Evolutionary conservation across 2,888 invertebrate genomes (phyloP), one percentile per base, ranked within the genome.

Genomic region (Pseudanteris insignis): DNA sequence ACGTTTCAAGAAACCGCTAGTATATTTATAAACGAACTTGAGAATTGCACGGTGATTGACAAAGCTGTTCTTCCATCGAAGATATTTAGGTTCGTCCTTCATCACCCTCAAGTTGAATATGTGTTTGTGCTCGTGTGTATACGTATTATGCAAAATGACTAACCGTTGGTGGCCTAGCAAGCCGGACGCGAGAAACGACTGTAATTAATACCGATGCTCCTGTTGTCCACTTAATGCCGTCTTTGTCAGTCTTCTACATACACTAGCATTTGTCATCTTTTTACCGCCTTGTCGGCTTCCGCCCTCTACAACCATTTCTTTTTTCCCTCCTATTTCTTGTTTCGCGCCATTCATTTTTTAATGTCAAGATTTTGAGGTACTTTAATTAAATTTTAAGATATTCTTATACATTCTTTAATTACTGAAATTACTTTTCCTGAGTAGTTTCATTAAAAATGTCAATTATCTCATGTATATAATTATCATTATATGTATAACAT

Each of bases 131-230:
- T 44, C 63, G 69, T 67, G 67, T 68, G 70, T 67, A 68, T 57
- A 44, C 55, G 66, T 72, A 75, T 75, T 75, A 75, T 75, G 75
- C 75, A 75, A 75, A 75, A 68, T 70, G 69, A 53, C 65, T 66
- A 66, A 72, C 70, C 70, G 74, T 75, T 73, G 75, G 75, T 75
- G 63, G 63, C 59, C 65, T 46, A 58, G 62, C 65, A 50, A 47
- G 33, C 50, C 64, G 67, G 64, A 63, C 69, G 64, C 70, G 67
- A 68, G 64, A 67, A 71, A 67, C 70, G 37, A 43, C 50, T 60
- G 67, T 65, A 67, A 65, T 67, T 65, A 67, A 67, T 64, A 65
- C 67, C 36, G 50, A 55, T 68, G 65, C 66, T 55, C 58, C 51
- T 50, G 59, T 61, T 47, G 30, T 38, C 60, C 57, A 43, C 57